Evolutionary conservation across 1,140 invertebrate genomes (phyloP), one percentile per base, ranked within the genome.

Genomic region (Pissodes strobi): DNA sequence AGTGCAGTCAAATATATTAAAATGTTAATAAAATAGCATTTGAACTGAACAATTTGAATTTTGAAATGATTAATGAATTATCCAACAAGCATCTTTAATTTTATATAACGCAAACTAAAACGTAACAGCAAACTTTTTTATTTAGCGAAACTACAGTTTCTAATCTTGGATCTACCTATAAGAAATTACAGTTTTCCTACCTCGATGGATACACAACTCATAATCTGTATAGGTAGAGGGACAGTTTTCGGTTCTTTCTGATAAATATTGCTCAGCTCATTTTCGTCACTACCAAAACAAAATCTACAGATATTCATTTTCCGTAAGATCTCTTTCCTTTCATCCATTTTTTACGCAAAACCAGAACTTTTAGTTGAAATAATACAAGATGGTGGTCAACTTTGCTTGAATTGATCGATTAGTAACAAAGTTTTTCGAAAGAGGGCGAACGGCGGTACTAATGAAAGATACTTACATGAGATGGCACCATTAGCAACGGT

Each of bases 171-270:
- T 3, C 49, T 21, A 45, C 18, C 18, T 2, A 15, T n/a, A 57
- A 10, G 38, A 48, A 45, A 38, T 51, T 61, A 63, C 60, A 63
- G 60, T 38, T 63, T 63, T 55, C 62, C 23, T 64, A 64, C 88
- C 87, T 91, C 89, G 59, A 90, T 86, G 41, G 87, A 83, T 63
- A 88, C 83, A 72, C 87, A 89, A 27, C 88, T 86, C 84, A 90
- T 87, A 71, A 90, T 87, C 79, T 90, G 88, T 68, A 90, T 74
- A 37, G 84, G 81, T 68, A 91, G 79, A 64, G 87, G 84, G 46
- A 88, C 83, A 55, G 78, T 46, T 82, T 73, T 65, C 78, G 74
- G 56, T 77, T 76, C 72, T 68, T 82, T 83, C 49, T 86, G 82
- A 72, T 86, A 88, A 71, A 91, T 87, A 76, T 82, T 88, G 62